phyloP scores from a whole-genome alignment of 2,797 vertebrate genomes.

The Danionella dracula region DNA sequence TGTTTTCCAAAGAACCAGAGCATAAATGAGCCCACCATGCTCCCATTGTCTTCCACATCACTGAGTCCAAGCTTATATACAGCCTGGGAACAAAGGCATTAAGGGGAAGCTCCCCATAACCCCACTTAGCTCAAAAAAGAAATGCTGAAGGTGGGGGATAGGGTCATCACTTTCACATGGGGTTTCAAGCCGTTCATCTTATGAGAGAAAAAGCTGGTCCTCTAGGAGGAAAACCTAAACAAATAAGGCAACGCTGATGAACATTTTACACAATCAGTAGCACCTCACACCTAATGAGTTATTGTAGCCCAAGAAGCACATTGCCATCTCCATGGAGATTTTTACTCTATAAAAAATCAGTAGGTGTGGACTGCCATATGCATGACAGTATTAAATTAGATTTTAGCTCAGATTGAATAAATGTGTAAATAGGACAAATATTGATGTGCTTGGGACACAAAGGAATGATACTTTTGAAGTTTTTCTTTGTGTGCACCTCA shows the following conservation, averaged over 20 bases:
- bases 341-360: constrained; percentile 14
- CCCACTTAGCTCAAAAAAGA: constrained; percentile 46
- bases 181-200: constrained; percentile 27
- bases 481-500: background rate
- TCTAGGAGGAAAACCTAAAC: constrained; percentile 37
- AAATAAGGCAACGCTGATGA: constrained; percentile 30
- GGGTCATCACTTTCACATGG: constrained; percentile 26
- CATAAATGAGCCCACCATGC: constrained; percentile 32
- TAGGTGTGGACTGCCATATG: constrained; percentile 17
- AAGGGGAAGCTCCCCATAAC: constrained; percentile 55
- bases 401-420: constrained; percentile 16
- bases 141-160: background rate
- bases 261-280: constrained; percentile 21
- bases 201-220: constrained; percentile 27
- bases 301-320: constrained; percentile 6
- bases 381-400: constrained; percentile 29
- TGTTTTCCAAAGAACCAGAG: constrained; percentile 30
- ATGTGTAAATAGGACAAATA: constrained; percentile 32
- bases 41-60: constrained; percentile 64
- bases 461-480: background rate
- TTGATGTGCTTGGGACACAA: constrained; percentile 6
- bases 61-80: constrained; percentile 71
- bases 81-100: constrained; percentile 68
- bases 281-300: constrained; percentile 25
- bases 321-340: constrained; percentile 25